Conservation (phyloP, 2,888 invertebrate species). For the Leptopilina drosophilae region DNA sequence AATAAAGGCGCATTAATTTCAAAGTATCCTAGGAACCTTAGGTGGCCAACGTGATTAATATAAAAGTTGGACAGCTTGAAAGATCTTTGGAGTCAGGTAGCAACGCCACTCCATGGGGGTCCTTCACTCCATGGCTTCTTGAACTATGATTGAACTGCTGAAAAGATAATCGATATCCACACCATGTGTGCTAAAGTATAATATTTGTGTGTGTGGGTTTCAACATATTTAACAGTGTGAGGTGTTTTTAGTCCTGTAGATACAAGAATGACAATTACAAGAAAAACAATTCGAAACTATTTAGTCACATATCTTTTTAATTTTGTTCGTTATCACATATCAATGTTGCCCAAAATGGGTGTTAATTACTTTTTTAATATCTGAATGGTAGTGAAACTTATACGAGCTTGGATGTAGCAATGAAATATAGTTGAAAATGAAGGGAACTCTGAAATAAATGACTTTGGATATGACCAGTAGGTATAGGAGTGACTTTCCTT, state of each 20-base stretch:
- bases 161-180: slow-evolving; percentile 13
- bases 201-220: background rate
- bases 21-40: slow-evolving; percentile 33
- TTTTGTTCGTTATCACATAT: too few relatives aligned
- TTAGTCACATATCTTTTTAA: too few relatives aligned
- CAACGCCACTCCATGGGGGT: slow-evolving; percentile 68
- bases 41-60: slow-evolving; percentile 45
- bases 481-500: slow-evolving; percentile 30
- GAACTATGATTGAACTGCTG: slow-evolving; percentile 9
- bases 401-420: background rate
- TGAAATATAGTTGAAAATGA: background rate
- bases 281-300: too few relatives aligned
- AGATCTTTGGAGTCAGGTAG: slow-evolving; percentile 64
- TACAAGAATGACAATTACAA: too few relatives aligned
- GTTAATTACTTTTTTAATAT: too few relatives aligned
- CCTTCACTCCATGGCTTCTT: slow-evolving; percentile 46
- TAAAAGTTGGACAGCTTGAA: slow-evolving; percentile 56
- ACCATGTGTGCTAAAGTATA: background rate
- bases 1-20: slow-evolving; percentile 22
- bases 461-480: slow-evolving; percentile 15
- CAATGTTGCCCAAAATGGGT: too few relatives aligned
- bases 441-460: slow-evolving; percentile 10
- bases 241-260: too few relatives aligned
- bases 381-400: background rate
- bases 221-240: background rate